Base-by-base conservation (phyloP, 2,797 vertebrate genomes). In the Hoplostethus atlanticus region DNA sequence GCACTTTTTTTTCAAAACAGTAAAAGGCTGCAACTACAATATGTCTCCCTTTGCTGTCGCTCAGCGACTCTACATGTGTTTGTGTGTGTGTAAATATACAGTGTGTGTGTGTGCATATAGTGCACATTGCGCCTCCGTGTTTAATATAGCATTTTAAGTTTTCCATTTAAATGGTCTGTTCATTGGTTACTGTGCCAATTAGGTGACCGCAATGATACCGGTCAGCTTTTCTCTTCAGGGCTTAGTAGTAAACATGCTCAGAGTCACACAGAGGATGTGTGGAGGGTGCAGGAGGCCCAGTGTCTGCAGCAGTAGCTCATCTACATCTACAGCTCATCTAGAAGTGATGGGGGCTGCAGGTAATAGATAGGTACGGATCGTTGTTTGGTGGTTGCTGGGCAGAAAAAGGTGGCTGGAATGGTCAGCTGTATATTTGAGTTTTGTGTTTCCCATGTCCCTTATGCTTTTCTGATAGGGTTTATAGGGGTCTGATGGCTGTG, bases 241-340 rank as follows among this genome's bases (percentile, higher is more conserved):
- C 53, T 12, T 6, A 2, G 28, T 57, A 40, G n/a, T 42, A 25
- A 50, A 16, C 61, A 25, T 68, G 40, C 42, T 48, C 11, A 11
- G 54, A 62, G 42, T 17, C 25, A 58, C 52, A 40, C 16, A 56
- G 34, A 30, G 50, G 50, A 54, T 46, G 38, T 44, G 15, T 31
- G 30, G 16, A 48, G 54, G 1, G 30, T 67, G 40, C 42, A 46
- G 31, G 25, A 56, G 53, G 53, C 57, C 53, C n/a, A 57, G 56
- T 40, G 36, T 30, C 31, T 25, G 40, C 7, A 16, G 64, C 64
- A 31, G 52, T 31, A 25, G 21, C 21, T 54, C 40, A 31, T 38
- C 7, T 38, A 34, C 25, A 67, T 61, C 31, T 28, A 28, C 28
- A 28, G 28, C 28, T 28, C 28, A 28, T 57, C 57, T 30, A 59